Evolutionary conservation across 1,140 invertebrate genomes (phyloP).

Genomic region (Zophobas morio): DNA sequence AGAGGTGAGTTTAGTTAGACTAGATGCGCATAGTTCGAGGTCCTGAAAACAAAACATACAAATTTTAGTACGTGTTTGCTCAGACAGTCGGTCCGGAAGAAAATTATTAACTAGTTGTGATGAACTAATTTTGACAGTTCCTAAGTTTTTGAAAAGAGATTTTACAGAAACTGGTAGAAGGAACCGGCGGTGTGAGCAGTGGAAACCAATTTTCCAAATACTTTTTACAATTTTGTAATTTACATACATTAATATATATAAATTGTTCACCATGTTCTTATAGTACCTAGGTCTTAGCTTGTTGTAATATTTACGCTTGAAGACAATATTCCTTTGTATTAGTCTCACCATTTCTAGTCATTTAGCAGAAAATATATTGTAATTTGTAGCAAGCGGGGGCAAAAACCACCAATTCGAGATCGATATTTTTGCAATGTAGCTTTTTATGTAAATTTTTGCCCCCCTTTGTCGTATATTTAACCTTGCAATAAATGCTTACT

Average conservation of each 20-base stretch:
- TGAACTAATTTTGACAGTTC: no score
- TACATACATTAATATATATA: not conserved
- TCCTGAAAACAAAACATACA: no score
- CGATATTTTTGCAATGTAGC: not conserved
- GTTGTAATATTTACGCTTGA: conserved; percentile 43
- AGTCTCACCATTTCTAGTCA: conserved; percentile 49
- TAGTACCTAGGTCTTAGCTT: not conserved
- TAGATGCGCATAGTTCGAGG: no score
- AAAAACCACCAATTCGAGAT: not conserved
- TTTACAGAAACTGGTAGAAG: no score
- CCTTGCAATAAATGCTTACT: conserved; percentile 20
- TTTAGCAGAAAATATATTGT: conserved; percentile 7
- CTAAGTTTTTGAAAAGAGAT: no score
- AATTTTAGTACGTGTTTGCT: no score
- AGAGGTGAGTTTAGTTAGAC: conserved; percentile 3
- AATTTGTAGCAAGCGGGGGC: conserved; percentile 3
- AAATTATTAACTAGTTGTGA: no score
- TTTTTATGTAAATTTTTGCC: not conserved
- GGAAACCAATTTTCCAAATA: no score
- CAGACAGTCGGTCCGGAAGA: no score
- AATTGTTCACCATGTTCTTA: conserved; percentile 10
- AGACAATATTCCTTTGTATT: conserved; percentile 44
- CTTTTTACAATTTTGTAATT: no score
- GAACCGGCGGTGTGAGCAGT: no score
- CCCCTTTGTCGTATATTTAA: conserved; percentile 6